A percentile compares a stretch with the other conserved stretches of the same genome.
Evolutionary conservation across 2,888 invertebrate species (phyloP).

Genomic region (Catocala nupta): DNA sequence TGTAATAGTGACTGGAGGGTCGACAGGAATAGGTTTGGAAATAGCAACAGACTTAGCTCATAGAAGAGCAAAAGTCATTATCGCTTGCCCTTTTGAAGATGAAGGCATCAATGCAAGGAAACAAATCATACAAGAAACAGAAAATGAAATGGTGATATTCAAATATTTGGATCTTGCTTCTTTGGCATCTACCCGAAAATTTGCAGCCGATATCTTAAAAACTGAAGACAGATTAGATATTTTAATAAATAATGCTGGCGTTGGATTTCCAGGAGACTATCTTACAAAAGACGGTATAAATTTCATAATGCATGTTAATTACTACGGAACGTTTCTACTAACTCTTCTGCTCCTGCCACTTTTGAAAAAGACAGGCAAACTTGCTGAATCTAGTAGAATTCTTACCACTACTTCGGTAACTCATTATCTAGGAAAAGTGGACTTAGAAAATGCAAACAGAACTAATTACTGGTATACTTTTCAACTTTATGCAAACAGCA

Average conservation of each 20-base stretch:
- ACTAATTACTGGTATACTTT: conserved; percentile 24
- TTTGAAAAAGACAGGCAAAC: conserved; percentile 56
- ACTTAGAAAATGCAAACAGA: conserved; percentile 50
- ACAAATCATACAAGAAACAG: conserved; percentile 87
- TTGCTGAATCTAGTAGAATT: conserved; percentile 66
- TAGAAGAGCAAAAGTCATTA: conserved; percentile 70
- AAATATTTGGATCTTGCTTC: conserved; percentile 91
- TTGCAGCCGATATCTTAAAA: conserved; percentile 91
- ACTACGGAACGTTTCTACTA: conserved; percentile 94
- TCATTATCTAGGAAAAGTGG: conserved; percentile 33
- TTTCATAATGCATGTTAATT: conserved; percentile 95
- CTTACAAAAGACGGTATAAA: conserved; percentile 93
- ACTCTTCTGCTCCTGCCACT: conserved; percentile 60
- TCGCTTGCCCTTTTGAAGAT: conserved; percentile 68
- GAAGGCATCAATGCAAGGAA: conserved; percentile 76
- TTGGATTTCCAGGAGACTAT: conserved; percentile 74
- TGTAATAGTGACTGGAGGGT: conserved; percentile 69
- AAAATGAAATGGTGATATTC: conserved; percentile 89
- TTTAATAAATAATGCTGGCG: conserved; percentile 95
- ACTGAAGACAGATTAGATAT: conserved; percentile 91
- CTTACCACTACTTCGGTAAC: conserved; percentile 81
- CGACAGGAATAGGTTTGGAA: conserved; percentile 69
- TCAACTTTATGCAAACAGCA: conserved; percentile 70
- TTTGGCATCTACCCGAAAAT: conserved; percentile 90
- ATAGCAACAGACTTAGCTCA: conserved; percentile 68